phyloP scores from a whole-genome alignment of 2,888 invertebrate species.

The Dorcus hopei region DNA sequence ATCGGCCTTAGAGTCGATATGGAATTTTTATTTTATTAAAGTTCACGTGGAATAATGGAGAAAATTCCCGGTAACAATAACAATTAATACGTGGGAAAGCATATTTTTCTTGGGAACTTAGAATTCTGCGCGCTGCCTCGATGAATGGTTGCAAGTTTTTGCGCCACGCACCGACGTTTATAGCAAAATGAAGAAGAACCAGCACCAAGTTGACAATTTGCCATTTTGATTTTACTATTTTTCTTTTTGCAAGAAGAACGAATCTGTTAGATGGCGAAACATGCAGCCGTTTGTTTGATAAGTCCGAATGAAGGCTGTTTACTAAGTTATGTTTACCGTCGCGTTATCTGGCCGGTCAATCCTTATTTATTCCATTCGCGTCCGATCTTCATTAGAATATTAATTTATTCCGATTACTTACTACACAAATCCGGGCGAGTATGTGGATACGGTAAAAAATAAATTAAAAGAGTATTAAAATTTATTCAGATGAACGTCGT shows the following conservation, averaged over 20 bases:
- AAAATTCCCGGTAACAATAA: slow-evolving; percentile 12
- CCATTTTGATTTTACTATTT: background rate
- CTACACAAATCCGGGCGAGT: too few relatives aligned
- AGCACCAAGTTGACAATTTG: background rate
- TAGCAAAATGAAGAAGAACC: background rate
- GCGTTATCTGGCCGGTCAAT: slow-evolving; percentile 23
- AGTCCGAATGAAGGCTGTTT: too few relatives aligned
- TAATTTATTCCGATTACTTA: too few relatives aligned
- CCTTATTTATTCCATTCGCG: slow-evolving; percentile 17
- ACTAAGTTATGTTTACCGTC: background rate
- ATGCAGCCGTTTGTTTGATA: too few relatives aligned
- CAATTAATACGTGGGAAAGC: slow-evolving; percentile 22
- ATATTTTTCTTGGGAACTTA: slow-evolving; percentile 17
- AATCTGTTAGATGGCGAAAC: too few relatives aligned
- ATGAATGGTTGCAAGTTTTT: slow-evolving; percentile 11
- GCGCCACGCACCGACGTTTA: background rate
- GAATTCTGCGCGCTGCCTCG: slow-evolving; percentile 11
- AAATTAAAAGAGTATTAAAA: too few relatives aligned
- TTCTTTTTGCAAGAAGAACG: background rate
- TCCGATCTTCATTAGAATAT: background rate
- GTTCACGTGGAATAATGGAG: too few relatives aligned
- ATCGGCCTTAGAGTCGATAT: too few relatives aligned
- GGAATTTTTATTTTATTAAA: too few relatives aligned
- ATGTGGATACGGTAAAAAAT: too few relatives aligned
- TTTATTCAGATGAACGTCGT: too few relatives aligned